A percentile compares a stretch with the other conserved stretches of the same genome.
These are phyloP conservation scores for Chrysogorgia sp. DNA, from an alignment of 92 coral and sea anemone species.

Conservation along the genomic window DNA sequence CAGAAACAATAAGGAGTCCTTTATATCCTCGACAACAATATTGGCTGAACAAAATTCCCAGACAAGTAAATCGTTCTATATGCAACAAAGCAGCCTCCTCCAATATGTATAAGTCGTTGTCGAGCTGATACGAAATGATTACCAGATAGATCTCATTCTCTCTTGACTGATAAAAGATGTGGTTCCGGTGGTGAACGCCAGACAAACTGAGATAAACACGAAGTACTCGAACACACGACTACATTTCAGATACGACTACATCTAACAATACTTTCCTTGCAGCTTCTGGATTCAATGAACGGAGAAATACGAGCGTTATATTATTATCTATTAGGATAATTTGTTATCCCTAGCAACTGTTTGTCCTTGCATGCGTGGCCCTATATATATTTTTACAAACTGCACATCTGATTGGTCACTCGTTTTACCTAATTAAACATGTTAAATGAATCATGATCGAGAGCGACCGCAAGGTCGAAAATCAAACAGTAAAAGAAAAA, in stretches of 20 bases:
- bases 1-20: background rate
- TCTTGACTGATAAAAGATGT: background rate
- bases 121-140: background rate
- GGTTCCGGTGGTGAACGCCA: background rate
- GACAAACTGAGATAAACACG: background rate
- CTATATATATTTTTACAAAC: too few relatives aligned
- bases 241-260: too few relatives aligned
- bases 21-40: background rate
- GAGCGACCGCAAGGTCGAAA: too few relatives aligned
- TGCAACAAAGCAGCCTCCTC: too few relatives aligned
- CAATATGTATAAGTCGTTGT: background rate
- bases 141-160: background rate
- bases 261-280: too few relatives aligned
- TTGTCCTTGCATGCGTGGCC: background rate
- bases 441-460: too few relatives aligned
- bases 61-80: background rate
- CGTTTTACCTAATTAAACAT: too few relatives aligned
- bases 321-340: background rate
- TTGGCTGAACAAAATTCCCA: constrained; percentile 14
- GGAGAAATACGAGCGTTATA: background rate
- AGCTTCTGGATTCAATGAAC: too few relatives aligned
- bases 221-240: background rate
- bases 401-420: background rate
- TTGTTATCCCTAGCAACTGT: constrained; percentile 44
- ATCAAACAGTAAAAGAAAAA: too few relatives aligned